Conservation (phyloP, 1,140 invertebrate genomes). For the Nasonia vitripennis region DNA sequence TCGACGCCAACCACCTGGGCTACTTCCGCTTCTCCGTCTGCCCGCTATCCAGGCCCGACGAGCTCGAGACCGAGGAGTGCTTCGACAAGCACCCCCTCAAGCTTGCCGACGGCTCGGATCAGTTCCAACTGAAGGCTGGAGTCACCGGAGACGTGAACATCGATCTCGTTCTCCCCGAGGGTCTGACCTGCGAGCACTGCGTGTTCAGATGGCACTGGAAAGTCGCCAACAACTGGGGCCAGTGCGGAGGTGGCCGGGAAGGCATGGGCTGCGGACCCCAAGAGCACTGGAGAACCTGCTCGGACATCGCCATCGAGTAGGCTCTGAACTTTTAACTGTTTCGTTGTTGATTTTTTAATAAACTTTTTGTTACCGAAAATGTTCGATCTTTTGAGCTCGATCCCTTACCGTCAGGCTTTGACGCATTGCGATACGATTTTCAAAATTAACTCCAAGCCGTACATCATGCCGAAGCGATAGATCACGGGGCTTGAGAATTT, state of each 20-base stretch:
- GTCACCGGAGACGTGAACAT: conserved; percentile 40
- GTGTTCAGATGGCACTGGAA: conserved; percentile 67
- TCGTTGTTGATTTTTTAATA: background rate
- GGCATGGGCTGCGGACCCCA: conserved; percentile 78
- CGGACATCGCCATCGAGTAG: conserved; percentile 78
- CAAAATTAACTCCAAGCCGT: no score
- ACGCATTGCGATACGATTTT: no score
- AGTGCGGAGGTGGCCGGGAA: conserved; percentile 73
- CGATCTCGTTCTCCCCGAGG: conserved; percentile 68
- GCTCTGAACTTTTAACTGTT: background rate
- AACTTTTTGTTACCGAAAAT: no score
- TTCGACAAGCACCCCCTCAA: conserved; percentile 71
- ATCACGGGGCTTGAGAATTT: no score
- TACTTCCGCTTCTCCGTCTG: conserved; percentile 77
- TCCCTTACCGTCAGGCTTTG: no score
- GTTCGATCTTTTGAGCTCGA: no score
- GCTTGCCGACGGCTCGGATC: conserved; percentile 71
- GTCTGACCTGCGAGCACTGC: conserved; percentile 77
- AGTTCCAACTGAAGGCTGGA: conserved; percentile 27
- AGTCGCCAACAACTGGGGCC: conserved; percentile 76
- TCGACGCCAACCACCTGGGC: conserved; percentile 78
- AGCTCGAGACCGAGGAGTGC: conserved; percentile 76
- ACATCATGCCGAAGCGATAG: no score
- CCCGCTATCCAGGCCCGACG: conserved; percentile 64
- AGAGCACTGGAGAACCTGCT: conserved; percentile 81